Evolutionary conservation across 2,797 vertebrate species (phyloP), one percentile per base, ranked within the genome.

Genomic region (Notolabrus celidotus): DNA sequence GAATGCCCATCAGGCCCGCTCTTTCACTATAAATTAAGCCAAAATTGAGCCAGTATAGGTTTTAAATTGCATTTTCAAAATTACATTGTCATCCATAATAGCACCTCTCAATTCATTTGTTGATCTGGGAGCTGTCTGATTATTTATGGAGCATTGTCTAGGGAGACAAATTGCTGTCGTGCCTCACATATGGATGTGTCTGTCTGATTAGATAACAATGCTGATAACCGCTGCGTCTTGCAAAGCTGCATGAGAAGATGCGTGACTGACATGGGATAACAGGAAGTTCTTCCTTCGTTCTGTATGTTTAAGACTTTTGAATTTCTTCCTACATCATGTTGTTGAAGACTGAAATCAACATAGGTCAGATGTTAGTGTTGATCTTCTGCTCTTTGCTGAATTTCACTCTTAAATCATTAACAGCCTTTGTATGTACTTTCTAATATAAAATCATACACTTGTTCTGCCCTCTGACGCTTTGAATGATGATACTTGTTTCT

Each of bases 191-290:
- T 54, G 27, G 83, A 79, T 64, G 51, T 10, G 68, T 67, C 64
- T 71, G 63, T 58, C 31, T 67, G 79, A 83, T 84, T 84, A 79
- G 61, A 81, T 81, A 75, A 79, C 53, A 61, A 42, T 38, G 41
- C 49, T 62, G 46, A 74, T 62, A 70, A 75, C 43, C 14, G 27
- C 11, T 41, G 39, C 63, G 31, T 52, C 49, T 67, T 71, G 52
- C 29, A 53, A 67, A 72, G 31, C 29, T 33, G 54, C 25, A 42
- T 17, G 6, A 61, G 54, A 52, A 43, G 12, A 61, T 56, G 34
- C 0, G 17, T 7, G 38, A 41, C 53, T 20, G 31, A 59, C 53
- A 50, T 12, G 15, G 19, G 39, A 27, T 49, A 47, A 59, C 22
- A 42, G 34, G 34, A 12, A n/a, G 19, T 20, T 45, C 38, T 27